Evolutionary conservation across 37 sponge, comb jelly and placozoan species (phyloP).

Genomic region (Theonella swinhoei): DNA sequence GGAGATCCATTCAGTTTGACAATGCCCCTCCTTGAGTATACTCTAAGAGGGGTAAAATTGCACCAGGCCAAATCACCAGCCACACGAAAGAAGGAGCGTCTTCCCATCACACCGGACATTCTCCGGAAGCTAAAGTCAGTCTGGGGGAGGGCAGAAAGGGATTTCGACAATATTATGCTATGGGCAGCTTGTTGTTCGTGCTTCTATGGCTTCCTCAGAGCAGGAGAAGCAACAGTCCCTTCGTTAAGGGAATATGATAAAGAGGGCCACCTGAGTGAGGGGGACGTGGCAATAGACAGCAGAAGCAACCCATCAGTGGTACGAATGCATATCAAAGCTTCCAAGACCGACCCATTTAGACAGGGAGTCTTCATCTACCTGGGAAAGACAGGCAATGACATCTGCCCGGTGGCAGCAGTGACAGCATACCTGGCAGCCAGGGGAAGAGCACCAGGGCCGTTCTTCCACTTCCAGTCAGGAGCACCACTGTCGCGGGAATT

Average conservation of each 20-base stretch:
- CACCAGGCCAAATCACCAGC: not conserved
- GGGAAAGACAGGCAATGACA: slow-evolving; percentile 28
- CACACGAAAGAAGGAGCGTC: not conserved
- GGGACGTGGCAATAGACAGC: slow-evolving; percentile 39
- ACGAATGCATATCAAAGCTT: slow-evolving; percentile 35
- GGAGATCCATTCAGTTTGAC: not conserved
- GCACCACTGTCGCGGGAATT: slow-evolving; percentile 10
- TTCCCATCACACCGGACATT: slow-evolving; percentile 56
- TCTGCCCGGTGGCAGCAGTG: slow-evolving; percentile 47
- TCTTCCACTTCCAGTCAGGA: slow-evolving; percentile 18
- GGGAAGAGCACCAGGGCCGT: slow-evolving; percentile 21
- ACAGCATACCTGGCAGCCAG: slow-evolving; percentile 29
- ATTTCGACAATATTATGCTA: slow-evolving; percentile 20
- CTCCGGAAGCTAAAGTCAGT: slow-evolving; percentile 13
- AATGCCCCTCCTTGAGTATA: slow-evolving; percentile 5
- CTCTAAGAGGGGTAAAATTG: not conserved
- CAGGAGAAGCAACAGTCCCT: slow-evolving; percentile 46
- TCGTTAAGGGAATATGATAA: slow-evolving; percentile 7
- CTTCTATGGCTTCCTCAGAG: slow-evolving; percentile 48
- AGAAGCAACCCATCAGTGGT: slow-evolving; percentile 6
- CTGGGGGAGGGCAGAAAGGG: not conserved
- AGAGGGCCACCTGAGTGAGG: slow-evolving; percentile 1
- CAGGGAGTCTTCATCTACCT: slow-evolving; percentile 26
- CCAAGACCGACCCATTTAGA: slow-evolving; percentile 58
- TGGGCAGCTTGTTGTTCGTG: slow-evolving; percentile 57